Base-by-base conservation (phyloP, 2,797 vertebrate genomes). In the Discoglossus pictus region DNA sequence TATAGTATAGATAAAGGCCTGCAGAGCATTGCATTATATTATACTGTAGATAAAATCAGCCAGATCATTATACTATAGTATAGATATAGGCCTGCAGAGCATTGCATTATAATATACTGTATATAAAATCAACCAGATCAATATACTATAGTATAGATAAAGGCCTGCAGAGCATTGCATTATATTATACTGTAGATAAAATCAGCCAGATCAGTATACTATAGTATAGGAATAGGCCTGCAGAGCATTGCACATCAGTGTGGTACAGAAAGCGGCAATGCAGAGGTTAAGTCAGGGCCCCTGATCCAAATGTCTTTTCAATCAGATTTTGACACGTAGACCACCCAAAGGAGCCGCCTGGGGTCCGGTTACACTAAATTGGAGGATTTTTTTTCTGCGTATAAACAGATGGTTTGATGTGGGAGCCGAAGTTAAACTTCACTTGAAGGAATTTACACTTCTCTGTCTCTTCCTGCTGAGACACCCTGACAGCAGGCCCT, bases 391-490 rank as follows among this genome's bases (percentile, higher is more conserved):
- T 40, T 18, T 48, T 39, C 43, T 48, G 51, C 67, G 11, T 63
- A 63, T 70, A 70, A 70, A 70, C 67, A 70, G 67, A 70, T 70
- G 59, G 67, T 70, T 70, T 70, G 63, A 70, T 70, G 50, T 35
- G 51, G 20, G 66, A 70, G 59, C 48, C 59, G 55, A 56, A 55
- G 55, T 70, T 63, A 63, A 70, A 70, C 67, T 48, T 42, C 23
- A 55, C 59, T 40, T 50, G 52, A 70, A 70, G 67, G 67, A 62
- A 60, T 70, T 70, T 70, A 70, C 60, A 63, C 52, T 40, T 56
- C 51, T n/a, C 67, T 63, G 67, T 70, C 67, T 61, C 23, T 69
- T 56, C 34, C 50, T 55, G 50, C 58, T 18, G 67, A 62, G 59
- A 69, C 34, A 34, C 18, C 38, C 51, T 47, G 62, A 47, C 62